Evolutionary conservation across 2,888 invertebrate species (phyloP), one percentile per base, ranked within the genome.

Genomic region (Chaetoderma sp.): DNA sequence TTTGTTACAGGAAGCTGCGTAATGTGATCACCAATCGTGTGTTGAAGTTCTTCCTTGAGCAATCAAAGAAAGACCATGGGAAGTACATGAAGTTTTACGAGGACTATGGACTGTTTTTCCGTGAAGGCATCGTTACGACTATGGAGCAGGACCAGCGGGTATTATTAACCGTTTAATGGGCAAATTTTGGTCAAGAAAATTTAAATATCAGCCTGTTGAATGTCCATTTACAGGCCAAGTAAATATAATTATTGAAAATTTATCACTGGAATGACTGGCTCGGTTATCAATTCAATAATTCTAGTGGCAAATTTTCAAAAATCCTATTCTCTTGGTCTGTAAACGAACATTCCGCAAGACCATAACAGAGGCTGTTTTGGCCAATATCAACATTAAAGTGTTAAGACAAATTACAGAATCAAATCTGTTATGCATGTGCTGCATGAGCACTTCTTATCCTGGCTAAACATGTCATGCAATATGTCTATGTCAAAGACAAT

Each of bases 121-220:
- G 98, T 83, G 98, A 98, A 88, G 98, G 97, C 39, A 95, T 98
- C 80, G 93, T 98, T 36, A 93, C 93, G 1, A 92, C 93, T 72
- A 90, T 90, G 54, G 94, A 93, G 83, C 91, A 93, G 72, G 83
- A 90, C 4, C 93, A 95, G 84, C 95, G 94, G 89, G 94, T 94
- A 88, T 61, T 78, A 32, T 4, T 3, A 8, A 6, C 2, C 23
- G 2, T 36, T 3, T 16, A 25, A n/a, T n/a, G n/a, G n/a, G n/a
- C n/a, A n/a, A n/a, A n/a, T n/a, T n/a, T n/a, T n/a, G n/a, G n/a
- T n/a, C n/a, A n/a, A n/a, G n/a, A n/a, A n/a, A n/a, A n/a, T n/a
- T n/a, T n/a, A n/a, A n/a, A n/a, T n/a, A n/a, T n/a, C n/a, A n/a
- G n/a, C n/a, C n/a, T 57, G 10, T n/a, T n/a, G n/a, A n/a, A n/a